phyloP scores from a whole-genome alignment of 2,888 invertebrate genomes.

The Bimastos eiseni region DNA sequence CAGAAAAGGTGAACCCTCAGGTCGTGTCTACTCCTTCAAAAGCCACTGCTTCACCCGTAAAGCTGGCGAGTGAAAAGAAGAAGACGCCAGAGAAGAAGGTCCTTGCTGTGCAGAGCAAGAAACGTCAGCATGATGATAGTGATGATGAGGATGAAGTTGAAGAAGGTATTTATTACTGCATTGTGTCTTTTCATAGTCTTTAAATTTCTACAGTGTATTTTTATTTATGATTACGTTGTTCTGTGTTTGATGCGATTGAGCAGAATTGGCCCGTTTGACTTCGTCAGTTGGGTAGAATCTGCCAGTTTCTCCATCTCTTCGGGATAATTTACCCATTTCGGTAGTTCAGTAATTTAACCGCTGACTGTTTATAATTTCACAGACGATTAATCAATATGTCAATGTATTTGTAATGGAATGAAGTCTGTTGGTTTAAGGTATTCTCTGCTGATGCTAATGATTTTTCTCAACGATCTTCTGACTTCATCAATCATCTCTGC shows the following conservation, averaged over 20 bases:
- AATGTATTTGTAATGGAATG: background rate
- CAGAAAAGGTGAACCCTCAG: background rate
- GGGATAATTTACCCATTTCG: background rate
- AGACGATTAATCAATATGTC: background rate
- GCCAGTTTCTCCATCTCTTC: no score
- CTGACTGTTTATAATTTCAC: background rate
- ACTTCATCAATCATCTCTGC: no score
- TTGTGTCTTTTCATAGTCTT: background rate
- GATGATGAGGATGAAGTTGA: background rate
- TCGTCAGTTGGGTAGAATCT: background rate
- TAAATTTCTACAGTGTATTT: background rate
- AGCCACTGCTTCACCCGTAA: background rate
- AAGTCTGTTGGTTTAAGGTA: background rate
- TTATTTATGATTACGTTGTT: background rate
- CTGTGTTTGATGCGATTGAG: background rate
- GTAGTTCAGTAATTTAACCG: background rate
- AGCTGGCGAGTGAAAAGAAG: background rate
- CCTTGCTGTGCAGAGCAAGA: background rate
- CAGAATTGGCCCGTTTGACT: background rate
- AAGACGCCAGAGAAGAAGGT: conserved; percentile 2
- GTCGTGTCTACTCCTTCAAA: background rate
- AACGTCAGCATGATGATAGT: background rate
- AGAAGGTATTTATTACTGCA: background rate
- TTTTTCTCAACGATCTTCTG: background rate
- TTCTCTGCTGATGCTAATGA: background rate